A percentile compares a stretch with the other conserved stretches of the same genome.
Conservation (phyloP, 2,113 vertebrate species). For the Girardinichthys multiradiatus region DNA sequence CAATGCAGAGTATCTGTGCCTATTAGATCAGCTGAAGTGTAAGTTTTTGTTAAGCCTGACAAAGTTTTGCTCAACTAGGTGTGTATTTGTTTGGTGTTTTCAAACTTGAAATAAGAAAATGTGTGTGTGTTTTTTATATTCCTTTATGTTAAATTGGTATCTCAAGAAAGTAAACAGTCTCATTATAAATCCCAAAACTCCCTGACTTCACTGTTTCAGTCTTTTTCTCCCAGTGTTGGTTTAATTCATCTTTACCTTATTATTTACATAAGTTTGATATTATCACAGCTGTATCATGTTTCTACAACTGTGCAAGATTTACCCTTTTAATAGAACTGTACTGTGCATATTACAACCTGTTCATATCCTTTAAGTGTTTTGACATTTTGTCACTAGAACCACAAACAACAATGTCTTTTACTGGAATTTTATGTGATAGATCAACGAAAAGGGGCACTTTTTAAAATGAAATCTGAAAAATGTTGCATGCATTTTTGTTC, state of each 20-base stretch:
- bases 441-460: background rate
- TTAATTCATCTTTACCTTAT: slow-evolving; percentile 56
- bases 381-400: background rate
- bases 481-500: too few species aligned
- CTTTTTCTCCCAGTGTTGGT: slow-evolving; percentile 37
- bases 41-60: background rate
- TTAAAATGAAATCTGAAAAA: background rate
- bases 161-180: background rate
- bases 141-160: background rate
- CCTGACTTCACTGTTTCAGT: background rate
- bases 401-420: too few species aligned
- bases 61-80: background rate
- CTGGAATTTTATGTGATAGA: background rate
- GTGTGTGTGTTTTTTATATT: background rate
- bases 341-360: background rate
- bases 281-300: background rate
- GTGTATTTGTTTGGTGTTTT: background rate
- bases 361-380: background rate
- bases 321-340: background rate
- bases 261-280: slow-evolving; percentile 49
- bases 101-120: background rate
- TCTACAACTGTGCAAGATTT: background rate
- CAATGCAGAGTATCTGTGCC: background rate
- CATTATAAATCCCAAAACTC: background rate
- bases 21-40: background rate